Base-by-base conservation (phyloP, 1,140 invertebrate species). In the Magallana angulata region DNA sequence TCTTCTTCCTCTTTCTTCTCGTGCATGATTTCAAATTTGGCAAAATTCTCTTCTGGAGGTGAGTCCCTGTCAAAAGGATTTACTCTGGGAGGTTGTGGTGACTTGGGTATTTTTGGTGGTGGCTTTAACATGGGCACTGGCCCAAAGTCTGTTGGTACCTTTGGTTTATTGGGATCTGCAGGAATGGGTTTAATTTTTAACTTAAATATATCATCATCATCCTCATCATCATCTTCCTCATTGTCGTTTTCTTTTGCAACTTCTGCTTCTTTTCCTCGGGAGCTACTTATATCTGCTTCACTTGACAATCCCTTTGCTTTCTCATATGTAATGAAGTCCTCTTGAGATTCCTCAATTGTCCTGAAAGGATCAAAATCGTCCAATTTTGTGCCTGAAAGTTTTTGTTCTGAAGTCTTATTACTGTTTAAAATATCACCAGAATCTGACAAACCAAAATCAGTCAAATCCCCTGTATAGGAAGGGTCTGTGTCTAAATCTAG, bases 51-150 rank as follows among this genome's bases (percentile, higher is more conserved):
- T 88, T 93, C 91, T 58, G 92, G 89, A 83, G 92, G 92, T 56
- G 91, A 94, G 95, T 96, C 96, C 90, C 97, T 97, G 93, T 98
- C 97, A 93, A 98, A 98, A 0, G 98, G 98, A 95, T 97, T 97
- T 90, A 96, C 96, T 57, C 97, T 95, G 0, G 96, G 95, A 89
- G 91, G 96, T 95, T 89, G 94, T 16, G 93, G 92, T 64, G 93
- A 93, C 81, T 92, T 94, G 0, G 91, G 89, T 24, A 91, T 85
- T 89, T 91, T 92, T n/a, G 93, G 92, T 82, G 93, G 93, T 58
- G 93, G 93, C n/a, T 92, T 92, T 8, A 93, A 86, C 12, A 88
- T 82, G 30, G 91, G 87, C 57, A 91, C 57, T 71, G 90, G 88
- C 58, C 56, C 85, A 1, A 87, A 18, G 14, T 86, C 86, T 36